Conservation (phyloP, 2,113 vertebrate species). For the Leucosticte australis region DNA sequence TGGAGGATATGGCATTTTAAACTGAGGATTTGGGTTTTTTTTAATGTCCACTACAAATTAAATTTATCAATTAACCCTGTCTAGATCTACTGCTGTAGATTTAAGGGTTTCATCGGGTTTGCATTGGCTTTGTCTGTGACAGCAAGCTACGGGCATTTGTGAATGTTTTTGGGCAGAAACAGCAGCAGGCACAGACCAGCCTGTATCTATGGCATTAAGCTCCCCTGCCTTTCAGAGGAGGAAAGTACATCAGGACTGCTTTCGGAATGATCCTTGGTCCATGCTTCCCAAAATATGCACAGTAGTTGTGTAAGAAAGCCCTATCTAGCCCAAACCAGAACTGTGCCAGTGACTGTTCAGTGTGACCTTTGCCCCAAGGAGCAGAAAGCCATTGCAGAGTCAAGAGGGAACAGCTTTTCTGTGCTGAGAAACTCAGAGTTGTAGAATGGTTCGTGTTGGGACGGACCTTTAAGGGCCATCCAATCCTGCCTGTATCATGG, state of each 20-base stretch:
- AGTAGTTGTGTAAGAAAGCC: not conserved
- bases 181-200: not conserved
- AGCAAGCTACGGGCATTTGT: not conserved
- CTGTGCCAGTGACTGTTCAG: not conserved
- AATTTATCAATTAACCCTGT: conserved; percentile 19
- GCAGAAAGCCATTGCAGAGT: not conserved
- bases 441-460: not conserved
- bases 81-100: not conserved
- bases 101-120: not conserved
- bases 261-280: not conserved
- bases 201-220: not conserved
- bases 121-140: not conserved
- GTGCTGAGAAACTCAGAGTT: not conserved
- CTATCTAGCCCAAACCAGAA: not conserved
- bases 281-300: not conserved
- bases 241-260: not conserved
- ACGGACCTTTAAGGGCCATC: not conserved
- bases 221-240: not conserved
- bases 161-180: not conserved
- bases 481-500: not conserved
- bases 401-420: not conserved
- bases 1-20: not conserved
- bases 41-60: conserved; percentile 36
- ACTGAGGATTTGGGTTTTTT: not conserved
- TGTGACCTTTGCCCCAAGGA: not conserved